phyloP scores from a whole-genome alignment of 1,140 invertebrate species.

The Adelges cooleyi region DNA sequence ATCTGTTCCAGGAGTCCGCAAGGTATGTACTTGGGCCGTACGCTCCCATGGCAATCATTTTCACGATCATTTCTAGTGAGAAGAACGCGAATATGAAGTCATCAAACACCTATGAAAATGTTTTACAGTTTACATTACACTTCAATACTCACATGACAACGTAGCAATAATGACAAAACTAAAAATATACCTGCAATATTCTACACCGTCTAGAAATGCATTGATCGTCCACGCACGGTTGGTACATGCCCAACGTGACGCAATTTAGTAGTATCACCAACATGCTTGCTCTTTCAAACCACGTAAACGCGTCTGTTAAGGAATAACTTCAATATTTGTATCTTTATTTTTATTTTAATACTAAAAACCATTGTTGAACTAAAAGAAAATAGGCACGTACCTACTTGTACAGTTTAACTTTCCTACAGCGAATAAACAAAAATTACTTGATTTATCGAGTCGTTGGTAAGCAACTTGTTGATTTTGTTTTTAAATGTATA shows the following conservation, averaged over 20 bases:
- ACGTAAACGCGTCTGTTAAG: no score
- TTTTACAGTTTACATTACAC: slow-evolving; percentile 1
- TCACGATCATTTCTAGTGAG: slow-evolving; percentile 89
- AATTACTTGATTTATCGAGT: no score
- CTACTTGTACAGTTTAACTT: no score
- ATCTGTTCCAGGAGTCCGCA: slow-evolving; percentile 94
- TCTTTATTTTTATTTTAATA: no score
- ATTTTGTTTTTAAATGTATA: no score
- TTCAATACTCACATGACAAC: neutral
- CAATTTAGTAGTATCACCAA: slow-evolving; percentile 97
- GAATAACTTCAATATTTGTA: no score
- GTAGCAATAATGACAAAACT: no score
- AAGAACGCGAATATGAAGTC: slow-evolving; percentile 99
- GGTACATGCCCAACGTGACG: slow-evolving; percentile 97
- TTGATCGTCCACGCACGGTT: slow-evolving; percentile 91
- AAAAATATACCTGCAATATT: slow-evolving; percentile 67
- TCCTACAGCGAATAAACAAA: no score
- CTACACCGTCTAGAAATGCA: slow-evolving; percentile 85
- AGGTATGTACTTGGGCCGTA: slow-evolving; percentile 88
- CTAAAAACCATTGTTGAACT: no score
- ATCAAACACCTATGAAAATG: slow-evolving; percentile 72
- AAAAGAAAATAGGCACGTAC: no score
- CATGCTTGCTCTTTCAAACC: slow-evolving; percentile 99
- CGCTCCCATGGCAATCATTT: slow-evolving; percentile 98
- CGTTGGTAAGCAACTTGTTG: no score